Percentiles rank a stretch among this genome's conserved stretches.
Conservation (phyloP, 2,888 invertebrate genomes). For the Adela reaumurella region DNA sequence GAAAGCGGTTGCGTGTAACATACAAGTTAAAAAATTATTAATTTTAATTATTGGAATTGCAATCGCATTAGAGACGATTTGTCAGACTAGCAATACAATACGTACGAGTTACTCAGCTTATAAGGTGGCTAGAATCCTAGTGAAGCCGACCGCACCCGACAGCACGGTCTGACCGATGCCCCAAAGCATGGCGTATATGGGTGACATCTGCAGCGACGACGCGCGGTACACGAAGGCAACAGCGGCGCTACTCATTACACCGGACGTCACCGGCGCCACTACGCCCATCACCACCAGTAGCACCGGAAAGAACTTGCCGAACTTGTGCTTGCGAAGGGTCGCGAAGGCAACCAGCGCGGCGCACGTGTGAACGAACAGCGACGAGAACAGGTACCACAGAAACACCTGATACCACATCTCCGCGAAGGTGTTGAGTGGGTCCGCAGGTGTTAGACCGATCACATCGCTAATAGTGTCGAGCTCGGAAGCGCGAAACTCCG, state of each 20-base stretch:
- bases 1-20: too few species aligned
- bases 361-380: conserved; percentile 87
- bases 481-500: conserved; percentile 54
- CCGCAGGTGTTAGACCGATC: conserved; percentile 62
- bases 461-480: conserved; percentile 68
- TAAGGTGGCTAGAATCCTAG: conserved; percentile 87
- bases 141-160: conserved; percentile 87
- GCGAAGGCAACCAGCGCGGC: conserved; percentile 89
- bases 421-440: conserved; percentile 67
- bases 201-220: conserved; percentile 84
- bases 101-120: conserved; percentile 34
- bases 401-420: conserved; percentile 98
- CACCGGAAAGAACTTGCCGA: conserved; percentile 91
- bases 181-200: conserved; percentile 90
- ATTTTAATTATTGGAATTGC: too few species aligned
- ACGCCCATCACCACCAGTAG: conserved; percentile 87
- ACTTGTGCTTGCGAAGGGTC: conserved; percentile 88
- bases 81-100: too few species aligned
- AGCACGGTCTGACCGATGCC: conserved; percentile 91
- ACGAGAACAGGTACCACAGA: conserved; percentile 92
- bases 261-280: conserved; percentile 82
- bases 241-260: conserved; percentile 85
- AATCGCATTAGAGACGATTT: too few species aligned
- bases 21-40: too few species aligned
- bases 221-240: conserved; percentile 92